A percentile compares a stretch with the other conserved stretches of the same genome.
These are phyloP conservation scores for Melanotaenia duboulayi DNA, from an alignment of 2,113 vertebrate species.

Conservation along the genomic window DNA sequence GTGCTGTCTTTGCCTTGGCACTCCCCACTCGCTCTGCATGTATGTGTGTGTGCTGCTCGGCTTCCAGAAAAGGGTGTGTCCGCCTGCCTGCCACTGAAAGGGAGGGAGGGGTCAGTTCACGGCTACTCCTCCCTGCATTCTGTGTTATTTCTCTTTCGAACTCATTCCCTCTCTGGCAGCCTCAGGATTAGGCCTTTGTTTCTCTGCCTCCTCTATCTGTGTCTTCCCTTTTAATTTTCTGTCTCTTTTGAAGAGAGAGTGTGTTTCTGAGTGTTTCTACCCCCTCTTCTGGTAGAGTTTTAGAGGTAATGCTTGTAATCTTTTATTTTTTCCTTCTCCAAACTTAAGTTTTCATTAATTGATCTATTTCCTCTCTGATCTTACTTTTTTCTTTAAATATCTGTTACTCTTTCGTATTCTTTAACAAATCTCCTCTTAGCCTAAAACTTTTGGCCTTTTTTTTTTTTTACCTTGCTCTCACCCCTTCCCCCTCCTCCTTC, in stretches of 20 bases:
- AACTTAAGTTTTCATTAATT: slow-evolving; percentile 29
- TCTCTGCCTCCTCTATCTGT: slow-evolving; percentile 42
- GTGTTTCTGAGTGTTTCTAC: slow-evolving; percentile 15
- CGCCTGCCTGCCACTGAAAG: slow-evolving; percentile 71
- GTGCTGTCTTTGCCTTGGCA: slow-evolving; percentile 45
- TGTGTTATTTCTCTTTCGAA: slow-evolving; percentile 70
- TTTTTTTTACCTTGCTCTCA: slow-evolving; percentile 34
- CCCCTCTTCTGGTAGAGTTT: slow-evolving; percentile 32
- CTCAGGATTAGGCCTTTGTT: slow-evolving; percentile 72
- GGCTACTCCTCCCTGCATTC: slow-evolving; percentile 74
- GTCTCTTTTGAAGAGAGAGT: slow-evolving; percentile 1
- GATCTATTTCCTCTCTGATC: slow-evolving; percentile 39
- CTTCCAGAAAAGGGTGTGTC: slow-evolving; percentile 85
- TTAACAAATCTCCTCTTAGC: slow-evolving; percentile 15
- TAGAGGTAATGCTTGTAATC: slow-evolving; percentile 51
- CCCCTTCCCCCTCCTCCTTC: slow-evolving; percentile 23
- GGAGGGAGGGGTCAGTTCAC: slow-evolving; percentile 80
- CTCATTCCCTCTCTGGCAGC: slow-evolving; percentile 76
- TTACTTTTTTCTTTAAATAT: background rate
- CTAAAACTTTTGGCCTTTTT: slow-evolving; percentile 34
- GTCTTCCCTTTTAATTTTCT: slow-evolving; percentile 31
- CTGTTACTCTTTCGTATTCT: slow-evolving; percentile 7
- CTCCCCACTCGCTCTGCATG: slow-evolving; percentile 45
- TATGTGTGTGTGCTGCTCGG: slow-evolving; percentile 39
- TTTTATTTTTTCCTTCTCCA: slow-evolving; percentile 11